Percentiles rank a stretch among this genome's conserved stretches.
phyloP scores from a whole-genome alignment of 2,113 vertebrate species.

The Sylvietta virens region DNA sequence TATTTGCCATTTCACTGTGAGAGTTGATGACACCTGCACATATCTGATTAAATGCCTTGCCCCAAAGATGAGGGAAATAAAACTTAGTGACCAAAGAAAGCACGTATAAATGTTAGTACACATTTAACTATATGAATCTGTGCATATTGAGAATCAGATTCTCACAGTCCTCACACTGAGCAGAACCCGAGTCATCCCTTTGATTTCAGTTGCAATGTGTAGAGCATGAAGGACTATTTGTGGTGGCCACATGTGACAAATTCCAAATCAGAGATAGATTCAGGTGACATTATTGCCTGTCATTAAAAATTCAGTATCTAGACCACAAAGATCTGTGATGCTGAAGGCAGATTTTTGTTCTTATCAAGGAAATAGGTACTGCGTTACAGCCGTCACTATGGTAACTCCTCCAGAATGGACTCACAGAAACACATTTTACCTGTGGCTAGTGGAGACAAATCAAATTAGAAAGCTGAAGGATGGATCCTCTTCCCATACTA shows the following conservation, averaged over 20 bases:
- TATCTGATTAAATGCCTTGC: neutral
- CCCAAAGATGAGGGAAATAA: neutral
- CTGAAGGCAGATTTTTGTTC: slow-evolving; percentile 24
- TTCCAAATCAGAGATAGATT: neutral
- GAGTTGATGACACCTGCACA: neutral
- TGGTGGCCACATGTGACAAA: neutral
- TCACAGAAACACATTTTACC: neutral
- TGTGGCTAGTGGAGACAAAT: slow-evolving; percentile 17
- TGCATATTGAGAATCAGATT: neutral
- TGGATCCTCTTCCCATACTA: neutral
- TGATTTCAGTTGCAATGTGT: neutral
- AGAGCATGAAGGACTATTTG: neutral
- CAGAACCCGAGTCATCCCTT: neutral
- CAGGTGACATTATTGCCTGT: neutral
- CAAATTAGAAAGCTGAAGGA: neutral
- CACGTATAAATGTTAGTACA: neutral
- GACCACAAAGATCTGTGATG: neutral
- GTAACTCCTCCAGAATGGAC: slow-evolving; percentile 25
- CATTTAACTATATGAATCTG: neutral
- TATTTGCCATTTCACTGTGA: slow-evolving; percentile 8
- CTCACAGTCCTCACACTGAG: neutral
- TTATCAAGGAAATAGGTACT: neutral
- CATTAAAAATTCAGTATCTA: slow-evolving; percentile 37
- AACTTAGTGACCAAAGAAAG: neutral
- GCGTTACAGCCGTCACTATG: slow-evolving; percentile 24